Evolutionary conservation across 1,140 invertebrate genomes (phyloP).

Genomic region (Vanessa tameamea): DNA sequence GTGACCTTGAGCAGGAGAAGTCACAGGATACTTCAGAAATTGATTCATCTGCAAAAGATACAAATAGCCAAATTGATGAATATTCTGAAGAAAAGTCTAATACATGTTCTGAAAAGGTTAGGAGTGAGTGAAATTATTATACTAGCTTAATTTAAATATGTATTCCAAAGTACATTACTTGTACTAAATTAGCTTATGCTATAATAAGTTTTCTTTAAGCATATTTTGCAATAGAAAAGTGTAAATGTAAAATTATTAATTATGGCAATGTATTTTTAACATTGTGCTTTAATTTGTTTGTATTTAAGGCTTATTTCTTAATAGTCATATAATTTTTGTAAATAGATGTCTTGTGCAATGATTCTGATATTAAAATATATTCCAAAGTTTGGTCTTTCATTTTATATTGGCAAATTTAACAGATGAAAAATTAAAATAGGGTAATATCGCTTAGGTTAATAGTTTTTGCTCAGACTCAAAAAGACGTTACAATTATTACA

Average conservation of each 20-base stretch:
- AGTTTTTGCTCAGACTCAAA: conserved; percentile 30
- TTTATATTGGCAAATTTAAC: conserved; percentile 15
- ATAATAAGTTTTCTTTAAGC: not conserved
- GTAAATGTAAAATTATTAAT: not conserved
- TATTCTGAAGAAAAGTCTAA: conserved; percentile 35
- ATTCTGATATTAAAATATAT: conserved; percentile 24
- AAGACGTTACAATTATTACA: conserved; percentile 64
- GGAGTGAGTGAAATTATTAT: conserved; percentile 33
- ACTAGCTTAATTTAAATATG: conserved; percentile 5
- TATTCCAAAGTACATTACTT: conserved; percentile 8
- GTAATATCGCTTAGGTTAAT: not conserved
- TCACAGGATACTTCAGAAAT: not conserved
- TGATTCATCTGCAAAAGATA: conserved; percentile 29
- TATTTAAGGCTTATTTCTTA: not conserved
- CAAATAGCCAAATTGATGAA: conserved; percentile 17
- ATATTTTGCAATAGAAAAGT: not conserved
- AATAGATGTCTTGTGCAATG: not conserved
- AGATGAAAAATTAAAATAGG: not conserved
- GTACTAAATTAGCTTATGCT: not conserved
- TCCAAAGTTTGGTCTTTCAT: conserved; percentile 30
- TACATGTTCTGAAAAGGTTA: conserved; percentile 45
- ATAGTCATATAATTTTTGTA: not conserved
- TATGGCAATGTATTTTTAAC: conserved; percentile 3
- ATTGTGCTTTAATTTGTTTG: not conserved
- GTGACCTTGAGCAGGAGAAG: not conserved